Conservation (phyloP, 2,113 vertebrate genomes). For the Progne subis region DNA sequence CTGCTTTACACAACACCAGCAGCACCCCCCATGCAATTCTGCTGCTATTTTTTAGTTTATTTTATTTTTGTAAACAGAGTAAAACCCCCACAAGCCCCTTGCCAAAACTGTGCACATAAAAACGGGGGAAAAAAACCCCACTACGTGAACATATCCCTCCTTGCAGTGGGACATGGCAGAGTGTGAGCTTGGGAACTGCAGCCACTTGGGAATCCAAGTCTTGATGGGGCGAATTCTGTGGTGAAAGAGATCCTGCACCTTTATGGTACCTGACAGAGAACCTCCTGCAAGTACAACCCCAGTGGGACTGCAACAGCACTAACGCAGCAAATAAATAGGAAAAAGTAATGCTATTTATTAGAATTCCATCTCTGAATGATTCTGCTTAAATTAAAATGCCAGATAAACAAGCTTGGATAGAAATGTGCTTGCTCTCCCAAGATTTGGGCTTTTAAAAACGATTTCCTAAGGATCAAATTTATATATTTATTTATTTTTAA, state of each 20-base stretch:
- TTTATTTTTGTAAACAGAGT: not conserved
- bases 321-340: constrained; percentile 51
- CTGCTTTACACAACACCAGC: not conserved
- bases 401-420: not conserved
- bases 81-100: not conserved
- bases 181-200: not conserved
- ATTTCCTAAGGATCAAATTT: not conserved
- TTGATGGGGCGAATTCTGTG: not conserved
- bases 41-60: not conserved
- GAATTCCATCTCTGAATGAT: constrained; percentile 20
- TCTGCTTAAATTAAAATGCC: not conserved
- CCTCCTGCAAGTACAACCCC: not conserved
- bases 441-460: not conserved
- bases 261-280: not conserved
- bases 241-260: not conserved
- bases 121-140: not conserved
- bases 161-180: not conserved
- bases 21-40: not conserved
- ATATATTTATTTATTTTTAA: not conserved
- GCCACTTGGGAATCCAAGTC: not conserved
- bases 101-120: not conserved
- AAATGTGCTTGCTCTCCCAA: constrained; percentile 12
- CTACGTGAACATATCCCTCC: not conserved
- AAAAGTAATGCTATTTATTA: constrained; percentile 67
- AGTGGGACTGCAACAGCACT: not conserved